These are phyloP conservation scores for Pterostichus madidus DNA, from an alignment of 2,888 invertebrate species.

Conservation along the genomic window DNA sequence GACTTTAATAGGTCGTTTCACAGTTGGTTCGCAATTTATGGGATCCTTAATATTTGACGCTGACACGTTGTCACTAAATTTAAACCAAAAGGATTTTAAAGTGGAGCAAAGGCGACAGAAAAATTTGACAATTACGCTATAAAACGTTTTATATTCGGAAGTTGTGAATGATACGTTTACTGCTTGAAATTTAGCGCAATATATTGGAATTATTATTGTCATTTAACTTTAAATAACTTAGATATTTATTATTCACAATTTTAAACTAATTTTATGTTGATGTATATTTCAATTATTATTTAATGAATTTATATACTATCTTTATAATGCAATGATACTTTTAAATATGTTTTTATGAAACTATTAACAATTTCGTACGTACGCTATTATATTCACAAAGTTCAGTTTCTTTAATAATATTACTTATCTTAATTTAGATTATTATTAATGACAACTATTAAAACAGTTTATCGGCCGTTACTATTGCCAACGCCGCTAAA, in stretches of 20 bases:
- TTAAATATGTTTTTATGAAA: too few relatives aligned
- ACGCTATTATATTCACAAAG: too few relatives aligned
- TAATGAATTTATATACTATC: too few relatives aligned
- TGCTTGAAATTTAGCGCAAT: constrained; percentile 12
- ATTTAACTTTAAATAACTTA: constrained; percentile 1
- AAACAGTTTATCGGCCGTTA: too few relatives aligned
- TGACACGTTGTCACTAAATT: constrained; percentile 40
- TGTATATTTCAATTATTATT: background rate
- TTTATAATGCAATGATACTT: too few relatives aligned
- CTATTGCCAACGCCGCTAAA: too few relatives aligned
- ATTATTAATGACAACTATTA: too few relatives aligned
- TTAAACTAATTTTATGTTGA: background rate
- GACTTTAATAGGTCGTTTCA: constrained; percentile 64
- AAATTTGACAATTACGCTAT: constrained; percentile 39
- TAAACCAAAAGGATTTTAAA: constrained; percentile 44
- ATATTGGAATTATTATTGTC: constrained; percentile 3
- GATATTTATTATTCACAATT: background rate
- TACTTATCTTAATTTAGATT: too few relatives aligned
- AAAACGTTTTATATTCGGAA: constrained; percentile 38
- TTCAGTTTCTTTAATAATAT: too few relatives aligned
- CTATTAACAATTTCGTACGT: too few relatives aligned
- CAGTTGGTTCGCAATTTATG: constrained; percentile 64
- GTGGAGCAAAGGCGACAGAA: constrained; percentile 43
- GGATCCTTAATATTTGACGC: constrained; percentile 51
- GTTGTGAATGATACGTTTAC: constrained; percentile 32